These are phyloP conservation scores for Corythornis cristatus DNA, from an alignment of 2,113 vertebrate species.

Conservation along the genomic window DNA sequence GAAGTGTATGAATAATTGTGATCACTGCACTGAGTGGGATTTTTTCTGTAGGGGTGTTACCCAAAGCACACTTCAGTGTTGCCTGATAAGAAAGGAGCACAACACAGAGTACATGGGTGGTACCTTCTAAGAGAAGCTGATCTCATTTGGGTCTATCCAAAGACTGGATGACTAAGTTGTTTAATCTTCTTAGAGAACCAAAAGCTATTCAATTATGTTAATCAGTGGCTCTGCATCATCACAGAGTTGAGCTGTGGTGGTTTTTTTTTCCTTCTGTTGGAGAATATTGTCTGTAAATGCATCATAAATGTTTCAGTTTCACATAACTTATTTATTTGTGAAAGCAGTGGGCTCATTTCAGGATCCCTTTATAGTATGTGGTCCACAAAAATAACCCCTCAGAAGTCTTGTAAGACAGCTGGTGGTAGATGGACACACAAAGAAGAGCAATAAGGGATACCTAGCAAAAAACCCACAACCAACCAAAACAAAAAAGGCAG, in stretches of 20 bases:
- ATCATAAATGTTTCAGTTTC: not conserved
- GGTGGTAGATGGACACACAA: not conserved
- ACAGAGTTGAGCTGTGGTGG: slow-evolving; percentile 46
- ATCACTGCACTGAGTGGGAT: not conserved
- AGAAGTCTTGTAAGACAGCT: not conserved
- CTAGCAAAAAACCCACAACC: fast-evolving
- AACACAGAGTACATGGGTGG: not conserved
- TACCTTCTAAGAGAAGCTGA: not conserved
- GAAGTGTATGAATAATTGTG: not conserved
- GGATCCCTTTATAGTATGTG: not conserved
- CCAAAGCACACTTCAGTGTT: not conserved
- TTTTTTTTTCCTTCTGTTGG: slow-evolving; percentile 26
- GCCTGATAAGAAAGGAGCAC: not conserved
- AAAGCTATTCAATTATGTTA: slow-evolving; percentile 43
- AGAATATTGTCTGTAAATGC: slow-evolving; percentile 3
- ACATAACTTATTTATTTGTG: not conserved
- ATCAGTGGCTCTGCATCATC: slow-evolving; percentile 15
- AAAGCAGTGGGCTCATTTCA: not conserved
- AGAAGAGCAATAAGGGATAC: not conserved
- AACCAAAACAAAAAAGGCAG: not conserved
- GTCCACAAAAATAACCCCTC: not conserved
- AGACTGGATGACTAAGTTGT: slow-evolving; percentile 33
- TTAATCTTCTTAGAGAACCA: slow-evolving; percentile 60
- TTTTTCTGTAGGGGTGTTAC: not conserved
- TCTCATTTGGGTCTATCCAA: slow-evolving; percentile 10